Base-by-base conservation (phyloP, 2,888 invertebrate genomes). In the Iselma pallidipennis region DNA sequence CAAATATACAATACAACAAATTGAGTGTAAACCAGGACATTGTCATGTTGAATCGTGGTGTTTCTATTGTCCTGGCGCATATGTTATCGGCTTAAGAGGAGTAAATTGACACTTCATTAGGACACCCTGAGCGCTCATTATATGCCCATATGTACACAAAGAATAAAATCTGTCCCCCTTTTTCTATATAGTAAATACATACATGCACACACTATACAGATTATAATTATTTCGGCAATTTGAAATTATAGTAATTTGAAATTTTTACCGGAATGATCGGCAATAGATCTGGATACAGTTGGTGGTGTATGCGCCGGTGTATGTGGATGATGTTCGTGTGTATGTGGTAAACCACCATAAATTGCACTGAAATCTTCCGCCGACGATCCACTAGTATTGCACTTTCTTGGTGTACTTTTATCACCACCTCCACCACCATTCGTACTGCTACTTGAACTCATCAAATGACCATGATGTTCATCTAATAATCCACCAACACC, bases 351-450 rank as follows among this genome's bases (percentile, higher is more conserved):
- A 10, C 86, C 85, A 23, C 91, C 90, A 81, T 96, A 95, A 73
- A 95, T 84, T 23, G 94, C 91, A 60, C 91, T 89, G 80, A 95
- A 95, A 83, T 96, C 95, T 81, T 95, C 95, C 48, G 92, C 92
- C 53, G 91, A 92, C 25, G 91, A 91, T 12, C 89, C 89, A 65
- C 89, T 88, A 73, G 89, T 89, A 83, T 92, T 92, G 82, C 92
- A 92, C 83, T 92, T 92, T 68, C 89, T 82, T 42, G 74, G 64
- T 84, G 74, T 73, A 19, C 70, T 69, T 52, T 86, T 86, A 74
- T 83, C 83, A 49, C 76, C 78, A 29, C 33, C 33, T 5, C 31
- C 31, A 31, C 37, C 37, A 37, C 16, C 16, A 57, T 73, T 72
- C 45, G 69, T 64, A 59, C 69, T 71, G 60, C 81, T 81, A 52